A percentile compares a stretch with the other conserved stretches of the same genome.
Evolutionary conservation across 2,888 invertebrate species (phyloP).

Genomic region (Athetis lepigone): DNA sequence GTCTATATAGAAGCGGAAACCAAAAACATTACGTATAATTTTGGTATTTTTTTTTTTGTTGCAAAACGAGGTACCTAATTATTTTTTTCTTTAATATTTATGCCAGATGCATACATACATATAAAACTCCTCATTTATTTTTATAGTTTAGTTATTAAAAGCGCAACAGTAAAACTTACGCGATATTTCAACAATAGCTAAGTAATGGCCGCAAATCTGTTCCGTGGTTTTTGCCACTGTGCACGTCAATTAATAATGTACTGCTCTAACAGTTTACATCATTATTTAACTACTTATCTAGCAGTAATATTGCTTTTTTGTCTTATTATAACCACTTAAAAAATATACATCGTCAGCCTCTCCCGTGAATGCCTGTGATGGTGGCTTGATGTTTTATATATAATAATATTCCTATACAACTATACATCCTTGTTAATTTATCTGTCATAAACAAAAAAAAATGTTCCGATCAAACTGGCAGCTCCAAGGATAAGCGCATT

Average conservation of each 20-base stretch:
- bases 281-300: no score
- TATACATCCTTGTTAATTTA: no score
- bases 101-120: background rate
- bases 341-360: no score
- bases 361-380: no score
- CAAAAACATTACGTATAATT: slow-evolving; percentile 4
- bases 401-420: no score
- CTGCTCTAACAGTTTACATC: background rate
- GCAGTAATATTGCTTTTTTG: no score
- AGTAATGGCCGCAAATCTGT: slow-evolving; percentile 1
- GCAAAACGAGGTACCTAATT: background rate
- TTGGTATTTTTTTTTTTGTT: background rate
- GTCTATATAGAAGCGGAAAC: background rate
- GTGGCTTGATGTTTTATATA: no score
- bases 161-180: slow-evolving; percentile 22
- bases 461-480: no score
- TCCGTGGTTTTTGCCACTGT: slow-evolving; percentile 1
- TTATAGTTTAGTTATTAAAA: slow-evolving; percentile 22
- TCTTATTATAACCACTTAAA: no score
- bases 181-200: slow-evolving; percentile 13
- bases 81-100: slow-evolving; percentile 10
- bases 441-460: no score
- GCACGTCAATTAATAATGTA: slow-evolving; percentile 14
- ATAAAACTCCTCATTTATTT: slow-evolving; percentile 21
- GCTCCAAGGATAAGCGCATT: no score